A percentile compares a stretch with the other conserved stretches of the same genome.
Conservation (phyloP, 2,888 invertebrate genomes). For the Cotesia congregata region DNA sequence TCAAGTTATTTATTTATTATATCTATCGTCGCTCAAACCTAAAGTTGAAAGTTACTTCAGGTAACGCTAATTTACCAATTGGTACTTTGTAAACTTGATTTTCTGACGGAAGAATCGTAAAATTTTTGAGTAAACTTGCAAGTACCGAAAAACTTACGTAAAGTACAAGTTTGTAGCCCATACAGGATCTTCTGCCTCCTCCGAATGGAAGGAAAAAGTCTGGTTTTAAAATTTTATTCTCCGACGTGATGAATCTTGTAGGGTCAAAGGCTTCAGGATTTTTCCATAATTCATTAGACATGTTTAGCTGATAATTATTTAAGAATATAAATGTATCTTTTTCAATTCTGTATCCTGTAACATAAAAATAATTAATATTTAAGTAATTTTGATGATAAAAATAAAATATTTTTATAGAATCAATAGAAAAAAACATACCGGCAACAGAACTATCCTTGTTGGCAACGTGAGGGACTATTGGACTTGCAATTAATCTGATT, state of each 20-base stretch:
- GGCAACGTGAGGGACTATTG: slow-evolving; percentile 79
- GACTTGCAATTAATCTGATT: slow-evolving; percentile 76
- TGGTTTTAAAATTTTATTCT: slow-evolving; percentile 74
- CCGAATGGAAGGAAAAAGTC: slow-evolving; percentile 79
- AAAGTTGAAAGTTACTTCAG: slow-evolving; percentile 72
- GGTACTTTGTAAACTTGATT: slow-evolving; percentile 72
- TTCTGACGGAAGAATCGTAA: slow-evolving; percentile 70
- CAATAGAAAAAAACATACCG: slow-evolving; percentile 73
- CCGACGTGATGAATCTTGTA: slow-evolving; percentile 73
- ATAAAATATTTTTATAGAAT: no score
- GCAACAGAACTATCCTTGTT: slow-evolving; percentile 75
- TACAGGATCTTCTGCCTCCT: slow-evolving; percentile 77
- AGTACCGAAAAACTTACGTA: slow-evolving; percentile 73
- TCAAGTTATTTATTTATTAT: slow-evolving; percentile 27
- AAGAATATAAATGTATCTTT: slow-evolving; percentile 78
- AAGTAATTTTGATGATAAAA: neutral
- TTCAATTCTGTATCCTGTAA: slow-evolving; percentile 74
- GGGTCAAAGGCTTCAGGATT: slow-evolving; percentile 76
- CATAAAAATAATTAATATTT: slow-evolving; percentile 43
- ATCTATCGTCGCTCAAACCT: slow-evolving; percentile 69
- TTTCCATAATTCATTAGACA: slow-evolving; percentile 76
- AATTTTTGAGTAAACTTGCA: slow-evolving; percentile 73
- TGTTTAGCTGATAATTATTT: slow-evolving; percentile 79
- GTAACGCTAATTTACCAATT: slow-evolving; percentile 74
- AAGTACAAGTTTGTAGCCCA: slow-evolving; percentile 79